These are phyloP conservation scores for Andrena trimmerana DNA, from an alignment of 2,888 invertebrate genomes.

Conservation along the genomic window DNA sequence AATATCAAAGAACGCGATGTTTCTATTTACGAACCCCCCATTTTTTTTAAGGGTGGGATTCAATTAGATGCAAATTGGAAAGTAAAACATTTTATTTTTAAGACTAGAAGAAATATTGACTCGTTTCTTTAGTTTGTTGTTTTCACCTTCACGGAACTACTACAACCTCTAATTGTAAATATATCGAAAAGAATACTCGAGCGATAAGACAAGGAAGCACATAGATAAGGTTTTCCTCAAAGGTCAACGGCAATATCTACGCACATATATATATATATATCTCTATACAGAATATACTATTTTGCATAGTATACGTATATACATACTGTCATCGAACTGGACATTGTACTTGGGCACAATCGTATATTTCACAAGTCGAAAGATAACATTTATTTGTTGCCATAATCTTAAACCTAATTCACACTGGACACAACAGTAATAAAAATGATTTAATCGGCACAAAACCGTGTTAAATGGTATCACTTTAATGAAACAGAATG, in stretches of 20 bases:
- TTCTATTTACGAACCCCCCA: too few species aligned
- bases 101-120: too few species aligned
- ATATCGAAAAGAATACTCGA: neutral
- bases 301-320: neutral
- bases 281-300: neutral
- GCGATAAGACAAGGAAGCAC: neutral
- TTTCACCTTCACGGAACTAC: neutral
- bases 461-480: neutral
- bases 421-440: neutral
- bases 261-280: too few species aligned
- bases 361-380: neutral
- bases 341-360: neutral
- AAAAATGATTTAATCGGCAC: neutral
- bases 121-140: too few species aligned
- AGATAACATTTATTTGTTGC: conserved; percentile 5
- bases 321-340: neutral
- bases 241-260: neutral
- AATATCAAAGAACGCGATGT: too few species aligned
- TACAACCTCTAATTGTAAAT: neutral
- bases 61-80: too few species aligned
- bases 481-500: neutral
- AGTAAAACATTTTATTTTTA: too few species aligned
- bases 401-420: neutral
- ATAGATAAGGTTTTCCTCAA: neutral
- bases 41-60: too few species aligned